Evolutionary conservation across 2,113 vertebrate species (phyloP).

Genomic region (Mesembrinibis cayennensis): DNA sequence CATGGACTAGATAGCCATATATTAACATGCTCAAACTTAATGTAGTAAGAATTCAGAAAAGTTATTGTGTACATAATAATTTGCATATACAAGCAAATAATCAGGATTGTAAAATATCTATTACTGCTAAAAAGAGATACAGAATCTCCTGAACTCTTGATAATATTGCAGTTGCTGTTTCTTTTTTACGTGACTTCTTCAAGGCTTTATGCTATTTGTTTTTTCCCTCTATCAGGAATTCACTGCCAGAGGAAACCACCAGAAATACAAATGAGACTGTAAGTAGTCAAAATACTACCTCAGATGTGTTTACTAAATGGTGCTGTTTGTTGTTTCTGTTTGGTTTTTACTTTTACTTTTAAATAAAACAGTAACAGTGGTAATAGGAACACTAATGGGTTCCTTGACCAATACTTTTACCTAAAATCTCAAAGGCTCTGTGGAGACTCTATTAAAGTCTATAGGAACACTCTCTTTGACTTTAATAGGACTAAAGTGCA

Average conservation of each 20-base stretch:
- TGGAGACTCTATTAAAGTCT: not conserved
- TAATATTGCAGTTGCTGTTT: not conserved
- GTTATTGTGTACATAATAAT: not conserved
- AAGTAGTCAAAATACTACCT: not conserved
- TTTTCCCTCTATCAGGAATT: not conserved
- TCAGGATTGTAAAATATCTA: not conserved
- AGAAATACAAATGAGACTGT: not conserved
- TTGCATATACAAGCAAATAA: not conserved
- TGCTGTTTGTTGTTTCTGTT: not conserved
- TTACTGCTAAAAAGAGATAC: not conserved
- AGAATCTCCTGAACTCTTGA: not conserved
- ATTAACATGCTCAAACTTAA: not conserved
- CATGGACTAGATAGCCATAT: not conserved
- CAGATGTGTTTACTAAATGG: not conserved
- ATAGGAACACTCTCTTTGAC: not conserved
- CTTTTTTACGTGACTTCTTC: not conserved
- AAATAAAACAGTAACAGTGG: not conserved
- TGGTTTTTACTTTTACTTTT: not conserved
- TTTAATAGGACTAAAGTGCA: not conserved
- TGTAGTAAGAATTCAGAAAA: not conserved
- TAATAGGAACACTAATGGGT: not conserved
- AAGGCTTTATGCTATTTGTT: not conserved
- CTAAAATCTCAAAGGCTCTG: not conserved
- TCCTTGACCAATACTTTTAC: not conserved
- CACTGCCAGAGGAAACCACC: not conserved